Evolutionary conservation across 2,888 invertebrate species (phyloP).

Genomic region (Dilophus febrilis): DNA sequence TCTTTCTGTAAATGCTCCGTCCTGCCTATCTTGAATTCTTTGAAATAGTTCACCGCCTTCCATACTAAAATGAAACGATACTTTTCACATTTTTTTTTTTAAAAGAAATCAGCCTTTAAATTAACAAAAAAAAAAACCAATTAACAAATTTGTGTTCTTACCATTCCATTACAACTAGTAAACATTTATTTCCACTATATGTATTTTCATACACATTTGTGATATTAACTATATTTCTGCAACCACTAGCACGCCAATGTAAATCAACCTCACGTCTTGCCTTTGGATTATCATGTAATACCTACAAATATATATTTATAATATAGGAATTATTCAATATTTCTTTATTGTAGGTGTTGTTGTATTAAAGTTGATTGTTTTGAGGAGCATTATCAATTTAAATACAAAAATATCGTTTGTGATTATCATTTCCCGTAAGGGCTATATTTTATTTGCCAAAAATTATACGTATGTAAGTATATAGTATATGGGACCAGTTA

Average conservation of each 20-base stretch:
- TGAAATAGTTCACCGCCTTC: conserved; percentile 96
- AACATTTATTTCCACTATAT: conserved; percentile 79
- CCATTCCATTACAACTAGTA: conserved; percentile 99
- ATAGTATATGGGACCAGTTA: too few relatives aligned
- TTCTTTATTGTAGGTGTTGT: too few relatives aligned
- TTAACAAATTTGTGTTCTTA: conserved; percentile 24
- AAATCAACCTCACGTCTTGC: conserved; percentile 89
- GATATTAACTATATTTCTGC: conserved; percentile 81
- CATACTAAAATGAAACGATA: conserved; percentile 48
- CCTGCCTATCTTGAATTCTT: conserved; percentile 86
- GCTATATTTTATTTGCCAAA: too few relatives aligned
- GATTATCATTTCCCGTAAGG: too few relatives aligned
- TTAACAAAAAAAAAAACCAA: neutral
- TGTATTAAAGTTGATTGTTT: too few relatives aligned
- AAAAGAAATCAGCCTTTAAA: neutral
- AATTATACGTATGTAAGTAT: too few relatives aligned
- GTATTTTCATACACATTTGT: conserved; percentile 90
- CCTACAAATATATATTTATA: too few relatives aligned
- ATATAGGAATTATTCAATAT: too few relatives aligned
- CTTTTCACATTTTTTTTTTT: neutral
- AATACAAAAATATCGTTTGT: too few relatives aligned
- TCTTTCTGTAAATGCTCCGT: conserved; percentile 92
- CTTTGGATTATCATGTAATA: conserved; percentile 79
- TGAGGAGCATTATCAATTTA: too few relatives aligned
- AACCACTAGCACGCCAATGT: conserved; percentile 84